Conservation (phyloP, 1,140 invertebrate genomes). For the Drosophila takahashii region DNA sequence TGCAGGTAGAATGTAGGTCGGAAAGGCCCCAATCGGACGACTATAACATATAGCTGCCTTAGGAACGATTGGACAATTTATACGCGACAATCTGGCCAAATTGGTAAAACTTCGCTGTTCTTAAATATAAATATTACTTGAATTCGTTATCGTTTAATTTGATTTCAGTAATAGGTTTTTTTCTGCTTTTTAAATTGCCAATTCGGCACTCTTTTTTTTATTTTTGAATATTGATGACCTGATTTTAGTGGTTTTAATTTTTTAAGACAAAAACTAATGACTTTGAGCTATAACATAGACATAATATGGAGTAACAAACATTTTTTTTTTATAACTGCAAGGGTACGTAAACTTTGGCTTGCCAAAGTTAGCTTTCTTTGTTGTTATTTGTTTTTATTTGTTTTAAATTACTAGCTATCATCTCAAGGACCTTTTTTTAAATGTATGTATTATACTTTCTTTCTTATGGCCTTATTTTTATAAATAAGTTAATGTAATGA, state of each 20-base stretch:
- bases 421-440: not conserved
- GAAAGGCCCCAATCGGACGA: conserved; percentile 3
- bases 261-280: too few relatives aligned
- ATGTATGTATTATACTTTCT: conserved; percentile 9
- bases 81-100: conserved; percentile 10
- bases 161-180: not conserved
- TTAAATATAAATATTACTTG: conserved; percentile 1
- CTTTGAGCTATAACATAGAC: too few relatives aligned
- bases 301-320: not conserved
- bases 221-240: not conserved
- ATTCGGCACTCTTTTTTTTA: not conserved
- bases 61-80: conserved; percentile 4
- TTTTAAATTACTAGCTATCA: not conserved
- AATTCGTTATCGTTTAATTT: not conserved
- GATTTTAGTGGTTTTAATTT: too few relatives aligned
- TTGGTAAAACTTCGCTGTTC: conserved; percentile 5
- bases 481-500: not conserved
- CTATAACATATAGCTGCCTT: conserved; percentile 6
- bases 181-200: too few relatives aligned
- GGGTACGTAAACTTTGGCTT: conserved; percentile 8
- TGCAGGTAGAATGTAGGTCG: conserved; percentile 9
- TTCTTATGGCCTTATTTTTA: not conserved
- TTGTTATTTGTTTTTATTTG: not conserved
- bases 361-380: not conserved
- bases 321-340: not conserved